These are phyloP conservation scores for Agrotis ipsilon DNA, from an alignment of 2,888 invertebrate genomes.

Conservation along the genomic window DNA sequence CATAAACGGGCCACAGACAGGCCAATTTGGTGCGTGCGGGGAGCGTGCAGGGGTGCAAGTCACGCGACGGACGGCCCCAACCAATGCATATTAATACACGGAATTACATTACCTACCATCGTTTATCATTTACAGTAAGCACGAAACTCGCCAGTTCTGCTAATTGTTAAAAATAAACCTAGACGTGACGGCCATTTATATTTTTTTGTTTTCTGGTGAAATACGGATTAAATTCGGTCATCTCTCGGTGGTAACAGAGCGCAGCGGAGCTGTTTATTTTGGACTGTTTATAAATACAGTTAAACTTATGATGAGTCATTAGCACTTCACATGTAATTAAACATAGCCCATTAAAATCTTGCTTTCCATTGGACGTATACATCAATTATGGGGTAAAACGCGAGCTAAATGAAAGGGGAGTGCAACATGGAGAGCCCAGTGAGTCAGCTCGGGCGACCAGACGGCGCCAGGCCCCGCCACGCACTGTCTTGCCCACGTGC, in stretches of 20 bases:
- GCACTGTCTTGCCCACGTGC: constrained; percentile 78
- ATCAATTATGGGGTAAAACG: constrained; percentile 85
- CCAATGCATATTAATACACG: constrained; percentile 67
- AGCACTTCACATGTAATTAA: constrained; percentile 47
- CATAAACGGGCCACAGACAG: constrained; percentile 63
- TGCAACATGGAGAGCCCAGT: constrained; percentile 82
- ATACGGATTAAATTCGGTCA: constrained; percentile 8
- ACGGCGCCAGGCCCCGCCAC: constrained; percentile 84
- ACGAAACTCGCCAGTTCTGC: constrained; percentile 34
- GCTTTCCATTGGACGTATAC: constrained; percentile 63
- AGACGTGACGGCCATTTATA: constrained; percentile 17
- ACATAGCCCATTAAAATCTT: constrained; percentile 41
- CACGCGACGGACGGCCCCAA: constrained; percentile 76
- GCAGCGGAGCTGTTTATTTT: constrained; percentile 17
- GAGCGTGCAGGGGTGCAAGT: constrained; percentile 75
- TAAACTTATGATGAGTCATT: constrained; percentile 51
- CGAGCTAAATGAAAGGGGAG: constrained; percentile 82
- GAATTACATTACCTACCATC: constrained; percentile 55
- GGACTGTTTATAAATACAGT: constrained; percentile 17
- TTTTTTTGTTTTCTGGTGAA: constrained; percentile 6
- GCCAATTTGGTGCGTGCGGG: constrained; percentile 69
- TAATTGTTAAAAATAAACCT: constrained; percentile 43
- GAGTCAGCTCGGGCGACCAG: constrained; percentile 86
- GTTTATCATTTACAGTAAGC: constrained; percentile 59
- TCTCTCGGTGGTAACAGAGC: constrained; percentile 12